Evolutionary conservation across 2,113 vertebrate genomes (phyloP).

Genomic region (Vidua macroura): DNA sequence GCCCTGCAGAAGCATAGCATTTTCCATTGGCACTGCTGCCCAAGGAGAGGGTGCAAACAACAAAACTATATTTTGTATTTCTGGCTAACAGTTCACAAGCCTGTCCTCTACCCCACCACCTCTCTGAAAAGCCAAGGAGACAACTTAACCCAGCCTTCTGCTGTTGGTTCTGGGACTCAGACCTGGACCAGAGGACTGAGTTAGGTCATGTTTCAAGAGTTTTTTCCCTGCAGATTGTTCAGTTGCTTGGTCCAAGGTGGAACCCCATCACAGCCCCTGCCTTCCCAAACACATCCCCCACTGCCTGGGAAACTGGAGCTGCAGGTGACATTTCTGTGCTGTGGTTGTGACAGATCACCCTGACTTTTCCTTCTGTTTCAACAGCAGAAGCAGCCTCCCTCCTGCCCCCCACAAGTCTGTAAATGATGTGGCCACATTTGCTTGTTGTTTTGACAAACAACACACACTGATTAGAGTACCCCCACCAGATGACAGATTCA

Average conservation of each 20-base stretch:
- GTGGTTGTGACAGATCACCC: not conserved
- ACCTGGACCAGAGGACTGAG: not conserved
- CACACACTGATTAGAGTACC: not conserved
- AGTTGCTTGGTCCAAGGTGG: not conserved
- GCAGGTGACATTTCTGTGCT: not conserved
- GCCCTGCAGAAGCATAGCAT: not conserved
- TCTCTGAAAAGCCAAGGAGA: not conserved
- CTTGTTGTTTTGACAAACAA: conserved; percentile 25
- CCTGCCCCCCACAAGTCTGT: not conserved
- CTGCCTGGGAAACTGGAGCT: not conserved
- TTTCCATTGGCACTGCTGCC: not conserved
- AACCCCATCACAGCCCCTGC: not conserved
- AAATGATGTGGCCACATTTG: not conserved
- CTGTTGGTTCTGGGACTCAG: not conserved
- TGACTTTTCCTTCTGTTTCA: not conserved
- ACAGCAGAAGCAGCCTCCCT: not conserved
- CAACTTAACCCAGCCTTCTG: not conserved
- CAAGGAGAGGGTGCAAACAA: not conserved
- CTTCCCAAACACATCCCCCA: not conserved
- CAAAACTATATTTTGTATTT: not conserved
- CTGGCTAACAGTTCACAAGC: not conserved
- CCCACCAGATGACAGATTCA: not conserved
- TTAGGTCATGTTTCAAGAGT: not conserved
- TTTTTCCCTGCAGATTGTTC: not conserved
- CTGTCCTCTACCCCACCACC: not conserved